Evolutionary conservation across 2,797 vertebrate species (phyloP).

Genomic region (Nothura maculosa): DNA sequence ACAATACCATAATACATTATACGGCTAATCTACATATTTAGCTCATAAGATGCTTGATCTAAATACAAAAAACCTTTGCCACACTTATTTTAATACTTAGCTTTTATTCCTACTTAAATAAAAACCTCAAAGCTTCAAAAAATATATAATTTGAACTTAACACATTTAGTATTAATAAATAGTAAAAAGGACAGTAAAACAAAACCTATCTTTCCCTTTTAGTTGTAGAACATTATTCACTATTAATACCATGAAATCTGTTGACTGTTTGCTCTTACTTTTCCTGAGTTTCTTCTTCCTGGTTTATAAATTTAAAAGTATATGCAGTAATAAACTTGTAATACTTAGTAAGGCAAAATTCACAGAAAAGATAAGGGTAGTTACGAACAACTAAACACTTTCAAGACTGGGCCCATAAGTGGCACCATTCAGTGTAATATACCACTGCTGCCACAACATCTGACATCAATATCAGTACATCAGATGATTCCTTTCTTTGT

Average conservation of each 20-base stretch:
- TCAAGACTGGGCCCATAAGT: background rate
- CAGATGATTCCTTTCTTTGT: background rate
- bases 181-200: background rate
- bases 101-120: background rate
- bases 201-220: background rate
- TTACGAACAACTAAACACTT: background rate
- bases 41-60: background rate
- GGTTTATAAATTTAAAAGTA: background rate
- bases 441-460: background rate
- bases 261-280: background rate
- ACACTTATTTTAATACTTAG: background rate
- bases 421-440: background rate
- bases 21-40: background rate
- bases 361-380: background rate
- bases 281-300: background rate
- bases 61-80: background rate
- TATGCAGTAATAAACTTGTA: background rate
- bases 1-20: background rate
- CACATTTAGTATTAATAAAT: background rate
- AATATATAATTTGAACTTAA: background rate
- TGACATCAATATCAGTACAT: background rate
- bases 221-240: background rate
- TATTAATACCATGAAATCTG: background rate
- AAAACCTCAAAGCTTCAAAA: background rate
- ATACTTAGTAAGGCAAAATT: background rate